Conservation (phyloP, 2,113 vertebrate species). For the Prietella phreatophila region DNA sequence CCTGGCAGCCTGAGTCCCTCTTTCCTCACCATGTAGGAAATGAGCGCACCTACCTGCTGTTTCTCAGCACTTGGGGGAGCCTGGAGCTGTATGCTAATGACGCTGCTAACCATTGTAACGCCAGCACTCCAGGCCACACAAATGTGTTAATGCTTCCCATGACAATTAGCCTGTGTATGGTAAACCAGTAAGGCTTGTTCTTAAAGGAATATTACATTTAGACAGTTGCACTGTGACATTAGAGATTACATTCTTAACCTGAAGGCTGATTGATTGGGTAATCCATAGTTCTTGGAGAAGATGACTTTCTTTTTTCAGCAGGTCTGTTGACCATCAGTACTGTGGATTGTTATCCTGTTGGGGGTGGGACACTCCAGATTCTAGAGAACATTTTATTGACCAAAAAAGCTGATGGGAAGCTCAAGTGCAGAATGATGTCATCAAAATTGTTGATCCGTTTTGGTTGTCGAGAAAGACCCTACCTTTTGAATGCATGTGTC, state of each 20-base stretch:
- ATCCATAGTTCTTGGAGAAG: not conserved
- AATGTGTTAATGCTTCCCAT: not conserved
- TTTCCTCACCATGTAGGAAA: not conserved
- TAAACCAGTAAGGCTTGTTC: not conserved
- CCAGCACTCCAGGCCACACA: slow-evolving; percentile 21
- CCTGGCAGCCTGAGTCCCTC: not conserved
- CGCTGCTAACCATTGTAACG: not conserved
- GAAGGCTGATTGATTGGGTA: not conserved
- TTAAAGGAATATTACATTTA: not conserved
- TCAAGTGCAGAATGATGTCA: no score
- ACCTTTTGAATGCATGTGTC: no score
- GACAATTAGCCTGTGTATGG: not conserved
- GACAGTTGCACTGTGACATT: not conserved
- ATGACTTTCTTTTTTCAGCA: not conserved
- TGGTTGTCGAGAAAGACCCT: no score
- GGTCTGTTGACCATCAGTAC: no score
- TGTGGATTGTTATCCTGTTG: no score
- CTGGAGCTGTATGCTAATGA: slow-evolving; percentile 30
- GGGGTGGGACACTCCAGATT: no score
- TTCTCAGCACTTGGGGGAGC: slow-evolving; percentile 14
- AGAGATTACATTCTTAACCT: not conserved
- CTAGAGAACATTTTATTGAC: no score
- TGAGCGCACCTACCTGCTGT: slow-evolving; percentile 19
- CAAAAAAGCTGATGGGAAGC: no score
- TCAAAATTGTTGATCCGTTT: no score